Evolutionary conservation across 2,113 vertebrate species (phyloP), one percentile per base, ranked within the genome.

Genomic region (Isichthys henryi): DNA sequence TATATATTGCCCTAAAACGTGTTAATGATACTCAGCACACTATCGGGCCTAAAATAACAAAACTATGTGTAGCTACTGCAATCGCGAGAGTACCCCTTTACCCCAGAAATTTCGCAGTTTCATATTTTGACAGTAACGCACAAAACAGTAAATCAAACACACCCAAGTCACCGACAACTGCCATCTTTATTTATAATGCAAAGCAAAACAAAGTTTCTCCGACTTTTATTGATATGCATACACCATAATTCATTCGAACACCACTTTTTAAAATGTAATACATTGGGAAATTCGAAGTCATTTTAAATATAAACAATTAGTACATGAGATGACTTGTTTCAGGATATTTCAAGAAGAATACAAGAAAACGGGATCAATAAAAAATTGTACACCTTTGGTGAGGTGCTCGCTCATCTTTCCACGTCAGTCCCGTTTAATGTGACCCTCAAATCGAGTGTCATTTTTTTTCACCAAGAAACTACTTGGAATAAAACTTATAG

Each of bases 161-260:
- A 31, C 35, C 6, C 35, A 43, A 84, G 45, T 21, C 45, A 84
- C 21, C 43, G 43, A 48, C 80, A 45, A 48, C 43, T 84, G 45
- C 45, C 39, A 84, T 46, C 82, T 84, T 84, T 48, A 84, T 49
- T 87, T 77, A 19, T 49, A 77, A 15, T 77, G 62, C 62, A 50
- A 88, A 88, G 48, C 88, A 88, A 52, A 87, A 31, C 27, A 87
- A 96, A 95, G 95, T 96, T 96, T 95, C 96, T 93, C 93, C 43
- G 96, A 95, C 96, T 97, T 99, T 98, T 99, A 98, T 99, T 98
- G 98, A 98, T 97, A 98, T 97, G 97, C 97, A 96, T 96, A 96
- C 96, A 93, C 96, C 95, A 84, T 48, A 23, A 84, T 46, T 95
- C 96, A 97, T 96, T 97, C 97, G 97, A 97, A 97, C 95, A 96